Evolutionary conservation across 2,888 invertebrate species (phyloP).

Genomic region (Lepidocyrtinus sp.): DNA sequence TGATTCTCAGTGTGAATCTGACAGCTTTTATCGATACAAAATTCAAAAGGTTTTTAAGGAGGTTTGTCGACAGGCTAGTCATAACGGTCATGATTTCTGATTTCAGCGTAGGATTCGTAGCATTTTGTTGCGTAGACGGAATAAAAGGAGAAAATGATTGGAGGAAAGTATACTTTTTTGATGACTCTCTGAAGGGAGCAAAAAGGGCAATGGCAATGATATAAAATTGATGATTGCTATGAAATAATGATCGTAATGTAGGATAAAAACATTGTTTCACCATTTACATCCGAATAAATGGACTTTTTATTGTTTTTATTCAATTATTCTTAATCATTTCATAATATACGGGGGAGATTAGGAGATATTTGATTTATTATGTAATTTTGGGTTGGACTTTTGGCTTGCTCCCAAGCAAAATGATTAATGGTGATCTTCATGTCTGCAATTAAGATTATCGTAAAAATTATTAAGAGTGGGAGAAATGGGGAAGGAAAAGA

Average conservation of each 20-base stretch:
- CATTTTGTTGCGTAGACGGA: background rate
- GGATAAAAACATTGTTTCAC: conserved; percentile 1
- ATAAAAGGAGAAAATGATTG: conserved; percentile 15
- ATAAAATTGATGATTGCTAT: conserved; percentile 10
- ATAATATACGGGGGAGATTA: background rate
- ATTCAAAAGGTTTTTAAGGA: conserved; percentile 27
- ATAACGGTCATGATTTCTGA: background rate
- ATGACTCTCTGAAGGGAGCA: background rate
- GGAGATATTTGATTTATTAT: conserved; percentile 34
- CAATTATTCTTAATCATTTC: background rate
- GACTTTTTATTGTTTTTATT: background rate
- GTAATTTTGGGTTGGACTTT: conserved; percentile 30
- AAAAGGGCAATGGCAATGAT: background rate
- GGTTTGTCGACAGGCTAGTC: conserved; percentile 15
- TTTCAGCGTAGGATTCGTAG: background rate
- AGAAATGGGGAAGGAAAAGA: too few relatives aligned
- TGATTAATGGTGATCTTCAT: conserved; percentile 37
- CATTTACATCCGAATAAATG: background rate
- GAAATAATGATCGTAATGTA: conserved; percentile 13
- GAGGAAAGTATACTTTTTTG: conserved; percentile 15
- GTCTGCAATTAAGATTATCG: background rate
- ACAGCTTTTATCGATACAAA: conserved; percentile 45
- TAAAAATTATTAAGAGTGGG: too few relatives aligned
- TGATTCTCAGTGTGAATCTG: conserved; percentile 55
- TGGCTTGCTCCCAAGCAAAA: conserved; percentile 48